Percentiles rank a stretch among this genome's conserved stretches.
phyloP scores from a whole-genome alignment of 2,888 invertebrate species.

The Eurytoma californica region DNA sequence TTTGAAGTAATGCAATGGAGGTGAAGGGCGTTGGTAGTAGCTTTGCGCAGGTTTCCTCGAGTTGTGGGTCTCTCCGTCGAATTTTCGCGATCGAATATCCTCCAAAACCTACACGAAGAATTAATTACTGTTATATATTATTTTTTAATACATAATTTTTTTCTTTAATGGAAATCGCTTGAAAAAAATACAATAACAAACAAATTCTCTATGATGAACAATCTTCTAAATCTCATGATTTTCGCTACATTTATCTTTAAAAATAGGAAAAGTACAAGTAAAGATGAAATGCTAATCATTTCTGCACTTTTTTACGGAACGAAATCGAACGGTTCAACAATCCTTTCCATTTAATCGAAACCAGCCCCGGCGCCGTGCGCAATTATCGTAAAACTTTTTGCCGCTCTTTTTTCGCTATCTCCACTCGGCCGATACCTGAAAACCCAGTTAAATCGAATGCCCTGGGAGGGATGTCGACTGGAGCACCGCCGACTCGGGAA shows the following conservation, averaged over 20 bases:
- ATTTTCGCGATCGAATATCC: not conserved
- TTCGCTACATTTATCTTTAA: no score
- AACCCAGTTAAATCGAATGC: slow-evolving; percentile 26
- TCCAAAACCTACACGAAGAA: no score
- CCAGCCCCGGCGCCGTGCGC: not conserved
- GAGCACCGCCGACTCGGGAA: no score
- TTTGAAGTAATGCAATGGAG: not conserved
- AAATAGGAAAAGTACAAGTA: no score
- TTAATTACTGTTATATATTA: no score
- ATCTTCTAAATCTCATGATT: no score
- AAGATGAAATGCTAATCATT: no score
- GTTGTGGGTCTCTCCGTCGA: slow-evolving; percentile 7
- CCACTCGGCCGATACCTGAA: slow-evolving; percentile 5
- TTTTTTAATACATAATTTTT: no score
- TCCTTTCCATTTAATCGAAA: not conserved
- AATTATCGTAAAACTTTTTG: slow-evolving; percentile 38
- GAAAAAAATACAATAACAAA: no score
- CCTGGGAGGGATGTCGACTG: not conserved
- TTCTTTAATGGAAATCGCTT: no score
- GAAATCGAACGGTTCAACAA: not conserved
- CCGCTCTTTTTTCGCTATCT: not conserved
- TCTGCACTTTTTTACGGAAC: not conserved
- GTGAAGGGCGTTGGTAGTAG: slow-evolving; percentile 30
- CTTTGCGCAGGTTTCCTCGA: slow-evolving; percentile 38
- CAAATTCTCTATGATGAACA: no score